A percentile compares a stretch with the other conserved stretches of the same genome.
phyloP scores from a whole-genome alignment of 2,113 vertebrate species.

The Sclerurus mexicanus region DNA sequence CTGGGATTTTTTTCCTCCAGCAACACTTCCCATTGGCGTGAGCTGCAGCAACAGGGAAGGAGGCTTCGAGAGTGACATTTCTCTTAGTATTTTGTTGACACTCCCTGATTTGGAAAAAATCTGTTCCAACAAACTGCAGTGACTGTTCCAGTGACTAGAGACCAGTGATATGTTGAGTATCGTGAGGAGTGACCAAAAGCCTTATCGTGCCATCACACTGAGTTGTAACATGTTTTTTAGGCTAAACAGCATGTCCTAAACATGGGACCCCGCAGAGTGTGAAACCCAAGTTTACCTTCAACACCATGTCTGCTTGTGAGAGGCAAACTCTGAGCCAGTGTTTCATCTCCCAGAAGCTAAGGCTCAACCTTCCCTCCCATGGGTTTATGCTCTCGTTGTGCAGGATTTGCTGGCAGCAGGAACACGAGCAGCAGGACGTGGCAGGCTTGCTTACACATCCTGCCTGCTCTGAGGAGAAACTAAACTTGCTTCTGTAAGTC shows the following conservation, averaged over 20 bases:
- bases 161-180: neutral
- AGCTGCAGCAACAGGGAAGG: neutral
- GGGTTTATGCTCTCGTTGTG: accelerated
- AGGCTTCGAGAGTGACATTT: neutral
- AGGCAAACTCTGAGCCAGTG: neutral
- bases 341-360: neutral
- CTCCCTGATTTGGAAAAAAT: neutral
- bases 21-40: neutral
- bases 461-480: neutral
- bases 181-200: neutral
- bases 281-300: neutral
- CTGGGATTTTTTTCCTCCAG: neutral
- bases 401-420: neutral
- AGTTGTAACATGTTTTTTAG: neutral
- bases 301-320: too few species aligned
- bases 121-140: neutral
- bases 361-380: neutral
- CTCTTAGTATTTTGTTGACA: neutral
- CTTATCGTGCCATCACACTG: accelerated
- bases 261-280: accelerated
- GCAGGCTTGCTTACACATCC: accelerated
- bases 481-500: neutral
- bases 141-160: neutral
- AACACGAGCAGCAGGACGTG: accelerated
- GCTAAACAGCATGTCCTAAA: neutral